These are phyloP conservation scores for Rallus limicola DNA, from an alignment of 2,113 vertebrate genomes.

Conservation along the genomic window DNA sequence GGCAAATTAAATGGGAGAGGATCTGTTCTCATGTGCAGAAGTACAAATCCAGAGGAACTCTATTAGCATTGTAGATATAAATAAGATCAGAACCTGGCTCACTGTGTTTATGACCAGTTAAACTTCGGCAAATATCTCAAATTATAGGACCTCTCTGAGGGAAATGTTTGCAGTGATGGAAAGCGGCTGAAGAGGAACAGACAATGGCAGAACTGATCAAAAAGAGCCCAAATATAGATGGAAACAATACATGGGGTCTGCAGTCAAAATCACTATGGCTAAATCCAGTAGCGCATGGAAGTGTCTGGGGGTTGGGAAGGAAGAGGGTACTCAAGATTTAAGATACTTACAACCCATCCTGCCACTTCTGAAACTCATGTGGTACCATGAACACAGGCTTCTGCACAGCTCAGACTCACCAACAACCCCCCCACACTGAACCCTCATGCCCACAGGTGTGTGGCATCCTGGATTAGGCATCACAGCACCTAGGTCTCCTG, in stretches of 20 bases:
- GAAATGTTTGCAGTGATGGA: neutral
- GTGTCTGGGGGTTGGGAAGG: fast-evolving
- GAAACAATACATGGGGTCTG: neutral
- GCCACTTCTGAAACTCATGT: neutral
- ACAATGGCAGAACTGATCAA: neutral
- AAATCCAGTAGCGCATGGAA: neutral
- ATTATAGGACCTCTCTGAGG: neutral
- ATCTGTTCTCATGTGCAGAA: neutral
- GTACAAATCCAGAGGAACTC: neutral
- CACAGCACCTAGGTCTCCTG: neutral
- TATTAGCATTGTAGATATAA: neutral
- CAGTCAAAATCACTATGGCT: neutral
- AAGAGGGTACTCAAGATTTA: neutral
- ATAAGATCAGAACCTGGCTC: neutral
- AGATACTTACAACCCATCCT: neutral
- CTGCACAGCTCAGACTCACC: neutral
- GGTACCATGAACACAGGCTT: neutral
- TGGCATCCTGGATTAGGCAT: neutral
- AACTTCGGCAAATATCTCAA: neutral
- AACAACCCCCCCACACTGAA: neutral
- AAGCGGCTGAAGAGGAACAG: neutral
- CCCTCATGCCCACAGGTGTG: neutral
- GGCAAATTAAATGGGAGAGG: neutral
- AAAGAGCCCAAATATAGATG: neutral
- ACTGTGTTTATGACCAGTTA: neutral